phyloP scores from a whole-genome alignment of 2,888 invertebrate genomes.

The Eupithecia subfuscata region DNA sequence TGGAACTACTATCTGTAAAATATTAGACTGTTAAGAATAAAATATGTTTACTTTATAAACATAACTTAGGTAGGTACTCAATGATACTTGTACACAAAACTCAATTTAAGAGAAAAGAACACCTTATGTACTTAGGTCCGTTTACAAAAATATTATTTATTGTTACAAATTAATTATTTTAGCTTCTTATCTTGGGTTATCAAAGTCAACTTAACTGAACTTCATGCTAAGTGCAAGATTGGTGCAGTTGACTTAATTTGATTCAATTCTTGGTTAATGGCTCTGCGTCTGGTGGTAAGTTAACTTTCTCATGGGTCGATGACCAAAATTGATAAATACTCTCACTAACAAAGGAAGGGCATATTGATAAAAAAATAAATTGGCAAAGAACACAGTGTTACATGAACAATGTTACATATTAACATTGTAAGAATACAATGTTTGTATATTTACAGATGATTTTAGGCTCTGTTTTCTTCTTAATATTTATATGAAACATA shows the following conservation, averaged over 20 bases:
- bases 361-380: constrained; percentile 19
- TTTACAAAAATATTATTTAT: background rate
- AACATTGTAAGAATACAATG: background rate
- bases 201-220: background rate
- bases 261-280: no score
- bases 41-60: no score
- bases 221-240: background rate
- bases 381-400: background rate
- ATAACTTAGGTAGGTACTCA: no score
- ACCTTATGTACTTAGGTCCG: no score
- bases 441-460: background rate
- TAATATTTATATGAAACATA: background rate
- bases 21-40: background rate
- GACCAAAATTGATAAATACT: constrained; percentile 18
- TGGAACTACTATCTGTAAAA: constrained; percentile 96
- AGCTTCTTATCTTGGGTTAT: background rate
- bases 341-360: constrained; percentile 21
- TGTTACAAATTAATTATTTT: background rate
- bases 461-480: background rate
- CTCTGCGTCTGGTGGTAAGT: no score
- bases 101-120: no score
- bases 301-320: constrained; percentile 10
- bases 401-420: background rate
- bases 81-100: no score
- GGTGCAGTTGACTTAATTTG: background rate